phyloP scores from a whole-genome alignment of 2,113 vertebrate genomes.

The Leucosticte australis region DNA sequence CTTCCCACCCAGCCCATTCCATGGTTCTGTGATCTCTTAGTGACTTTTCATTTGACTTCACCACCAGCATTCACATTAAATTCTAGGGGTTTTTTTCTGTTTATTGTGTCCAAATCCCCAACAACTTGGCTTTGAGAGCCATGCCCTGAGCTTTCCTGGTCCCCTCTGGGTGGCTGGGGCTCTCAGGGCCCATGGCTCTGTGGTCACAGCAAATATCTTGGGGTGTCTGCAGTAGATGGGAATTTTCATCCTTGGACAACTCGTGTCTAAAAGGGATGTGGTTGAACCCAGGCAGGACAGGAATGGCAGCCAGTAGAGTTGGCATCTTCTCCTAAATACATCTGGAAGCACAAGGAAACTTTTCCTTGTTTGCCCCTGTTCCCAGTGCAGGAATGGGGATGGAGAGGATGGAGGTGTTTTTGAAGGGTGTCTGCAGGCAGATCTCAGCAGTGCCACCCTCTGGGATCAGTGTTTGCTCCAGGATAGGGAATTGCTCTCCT shows the following conservation, averaged over 20 bases:
- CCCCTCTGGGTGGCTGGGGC: not conserved
- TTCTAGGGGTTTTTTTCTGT: not conserved
- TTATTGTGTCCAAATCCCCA: not conserved
- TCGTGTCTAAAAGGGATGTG: not conserved
- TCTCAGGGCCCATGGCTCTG: not conserved
- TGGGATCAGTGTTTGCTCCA: not conserved
- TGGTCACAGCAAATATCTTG: not conserved
- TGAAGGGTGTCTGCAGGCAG: not conserved
- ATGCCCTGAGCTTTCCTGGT: not conserved
- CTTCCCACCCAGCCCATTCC: not conserved
- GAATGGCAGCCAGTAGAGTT: not conserved
- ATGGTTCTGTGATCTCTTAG: not conserved
- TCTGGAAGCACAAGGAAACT: not conserved
- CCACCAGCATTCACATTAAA: fast-evolving
- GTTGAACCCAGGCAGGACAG: not conserved
- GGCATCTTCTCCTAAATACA: fast-evolving
- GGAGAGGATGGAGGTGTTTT: not conserved
- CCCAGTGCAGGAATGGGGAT: not conserved
- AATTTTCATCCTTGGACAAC: not conserved
- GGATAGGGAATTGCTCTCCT: not conserved
- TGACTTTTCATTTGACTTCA: not conserved
- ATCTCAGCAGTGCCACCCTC: not conserved
- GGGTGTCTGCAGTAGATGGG: not conserved
- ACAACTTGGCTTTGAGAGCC: not conserved
- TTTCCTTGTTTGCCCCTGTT: not conserved